Evolutionary conservation across 2,888 invertebrate genomes (phyloP), one percentile per base, ranked within the genome.

Genomic region (Oligia latruncula): DNA sequence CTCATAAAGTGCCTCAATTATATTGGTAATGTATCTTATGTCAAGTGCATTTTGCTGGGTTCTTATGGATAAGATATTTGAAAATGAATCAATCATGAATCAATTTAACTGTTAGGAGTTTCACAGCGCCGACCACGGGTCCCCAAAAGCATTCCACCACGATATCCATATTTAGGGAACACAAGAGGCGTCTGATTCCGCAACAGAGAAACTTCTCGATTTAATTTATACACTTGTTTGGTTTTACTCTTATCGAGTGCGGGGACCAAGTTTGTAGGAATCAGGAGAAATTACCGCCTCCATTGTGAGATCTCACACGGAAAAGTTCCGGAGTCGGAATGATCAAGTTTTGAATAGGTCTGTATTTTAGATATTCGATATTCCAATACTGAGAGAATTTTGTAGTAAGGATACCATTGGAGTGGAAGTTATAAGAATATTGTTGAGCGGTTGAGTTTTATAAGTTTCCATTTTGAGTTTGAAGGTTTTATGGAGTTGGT

Each of bases 201-300:
- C 90, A 87, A 92, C 92, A 92, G 88, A 91, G 90, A 91, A 96
- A 96, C 92, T 96, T 96, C 94, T 93, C 94, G 94, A 96, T 96
- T 95, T 96, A 96, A 96, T 90, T 96, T 95, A 94, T 94, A 93
- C 93, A 95, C 95, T 96, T 95, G 94, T 95, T 95, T 95, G 95
- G 94, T 93, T 94, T 93, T 90, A 92, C 93, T 94, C 95, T 93
- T 95, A 94, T 95, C 94, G 92, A 87, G 88, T 88, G 83, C 78
- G 74, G 80, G 75, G 82, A 85, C 87, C 83, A 84, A 88, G 88
- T 90, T 90, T 81, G 82, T 71, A 66, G 78, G 81, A 89, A 87
- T 90, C 89, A 87, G 82, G 82, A 85, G 90, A 90, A 90, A 90
- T 91, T 90, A 90, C 91, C 65, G 84, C 52, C 73, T 74, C 88